These are phyloP conservation scores for Ennomos erosarius DNA, from an alignment of 2,888 invertebrate species.

Conservation along the genomic window DNA sequence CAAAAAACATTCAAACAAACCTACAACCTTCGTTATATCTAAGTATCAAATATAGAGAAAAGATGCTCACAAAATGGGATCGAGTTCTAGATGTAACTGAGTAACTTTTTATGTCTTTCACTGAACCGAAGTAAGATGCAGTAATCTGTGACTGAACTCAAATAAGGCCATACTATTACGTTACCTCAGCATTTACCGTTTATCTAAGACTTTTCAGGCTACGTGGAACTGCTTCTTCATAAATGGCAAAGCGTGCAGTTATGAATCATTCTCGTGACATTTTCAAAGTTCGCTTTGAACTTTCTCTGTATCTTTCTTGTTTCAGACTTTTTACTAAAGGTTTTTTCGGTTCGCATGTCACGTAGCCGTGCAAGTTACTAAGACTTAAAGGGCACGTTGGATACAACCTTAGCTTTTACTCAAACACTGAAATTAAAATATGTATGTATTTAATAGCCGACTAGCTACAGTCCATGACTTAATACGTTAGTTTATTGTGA, in stretches of 20 bases:
- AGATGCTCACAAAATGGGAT: too few relatives aligned
- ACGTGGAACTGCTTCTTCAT: conserved; percentile 43
- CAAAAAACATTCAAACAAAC: too few relatives aligned
- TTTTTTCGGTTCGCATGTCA: conserved; percentile 12
- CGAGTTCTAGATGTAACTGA: too few relatives aligned
- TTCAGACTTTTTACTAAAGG: conserved; percentile 29
- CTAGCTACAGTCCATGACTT: too few relatives aligned
- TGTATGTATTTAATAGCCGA: too few relatives aligned
- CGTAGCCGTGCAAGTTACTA: conserved; percentile 3
- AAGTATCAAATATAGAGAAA: too few relatives aligned
- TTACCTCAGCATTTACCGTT: conserved; percentile 38
- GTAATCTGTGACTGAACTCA: too few relatives aligned
- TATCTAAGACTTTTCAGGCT: conserved; percentile 25
- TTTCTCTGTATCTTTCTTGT: conserved; percentile 33
- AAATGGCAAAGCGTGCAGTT: conserved; percentile 51
- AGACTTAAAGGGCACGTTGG: not conserved
- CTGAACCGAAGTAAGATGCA: too few relatives aligned
- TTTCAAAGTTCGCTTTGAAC: conserved; percentile 37
- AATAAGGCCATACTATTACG: conserved; percentile 40
- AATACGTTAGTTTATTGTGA: too few relatives aligned
- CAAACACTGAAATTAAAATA: too few relatives aligned
- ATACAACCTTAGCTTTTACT: too few relatives aligned
- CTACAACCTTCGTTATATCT: too few relatives aligned
- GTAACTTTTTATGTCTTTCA: conserved; percentile 26
- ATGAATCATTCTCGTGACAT: conserved; percentile 54